phyloP scores from a whole-genome alignment of 1,140 invertebrate genomes.

The Sycobia sp. region DNA sequence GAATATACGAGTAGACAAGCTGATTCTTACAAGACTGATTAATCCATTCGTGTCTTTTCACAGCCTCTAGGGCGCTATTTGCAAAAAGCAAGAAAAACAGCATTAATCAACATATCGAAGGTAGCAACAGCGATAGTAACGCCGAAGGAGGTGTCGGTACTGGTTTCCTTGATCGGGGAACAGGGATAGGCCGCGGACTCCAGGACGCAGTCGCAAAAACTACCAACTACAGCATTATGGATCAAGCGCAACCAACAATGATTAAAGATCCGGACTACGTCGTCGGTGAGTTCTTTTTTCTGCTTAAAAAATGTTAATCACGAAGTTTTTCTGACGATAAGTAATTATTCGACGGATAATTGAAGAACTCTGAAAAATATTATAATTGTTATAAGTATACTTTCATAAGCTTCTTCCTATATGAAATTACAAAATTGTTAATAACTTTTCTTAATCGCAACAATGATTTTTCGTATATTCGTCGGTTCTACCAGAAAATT shows the following conservation, averaged over 20 bases:
- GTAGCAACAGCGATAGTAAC: slow-evolving; percentile 36
- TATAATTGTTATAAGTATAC: too few relatives aligned
- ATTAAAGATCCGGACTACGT: slow-evolving; percentile 56
- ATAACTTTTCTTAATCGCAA: too few relatives aligned
- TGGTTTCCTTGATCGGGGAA: slow-evolving; percentile 35
- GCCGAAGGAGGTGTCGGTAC: slow-evolving; percentile 24
- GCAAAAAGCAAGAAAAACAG: slow-evolving; percentile 49
- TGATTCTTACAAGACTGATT: too few relatives aligned
- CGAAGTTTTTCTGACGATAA: too few relatives aligned
- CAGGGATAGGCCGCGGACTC: slow-evolving; percentile 48
- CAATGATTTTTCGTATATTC: too few relatives aligned
- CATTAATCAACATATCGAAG: slow-evolving; percentile 44
- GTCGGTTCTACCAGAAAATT: too few relatives aligned
- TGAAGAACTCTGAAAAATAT: slow-evolving; percentile 21
- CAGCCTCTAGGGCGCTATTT: too few relatives aligned
- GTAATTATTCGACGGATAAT: slow-evolving; percentile 29
- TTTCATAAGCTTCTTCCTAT: too few relatives aligned
- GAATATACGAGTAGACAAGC: too few relatives aligned
- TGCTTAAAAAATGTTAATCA: too few relatives aligned
- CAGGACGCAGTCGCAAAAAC: slow-evolving; percentile 53
- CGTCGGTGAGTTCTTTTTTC: slow-evolving; percentile 53
- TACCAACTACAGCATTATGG: slow-evolving; percentile 47
- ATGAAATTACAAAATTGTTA: too few relatives aligned
- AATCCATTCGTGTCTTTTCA: too few relatives aligned
- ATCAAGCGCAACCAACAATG: slow-evolving; percentile 54